Evolutionary conservation across 1,140 invertebrate species (phyloP), one percentile per base, ranked within the genome.

Genomic region (Scaptomyza graminum): DNA sequence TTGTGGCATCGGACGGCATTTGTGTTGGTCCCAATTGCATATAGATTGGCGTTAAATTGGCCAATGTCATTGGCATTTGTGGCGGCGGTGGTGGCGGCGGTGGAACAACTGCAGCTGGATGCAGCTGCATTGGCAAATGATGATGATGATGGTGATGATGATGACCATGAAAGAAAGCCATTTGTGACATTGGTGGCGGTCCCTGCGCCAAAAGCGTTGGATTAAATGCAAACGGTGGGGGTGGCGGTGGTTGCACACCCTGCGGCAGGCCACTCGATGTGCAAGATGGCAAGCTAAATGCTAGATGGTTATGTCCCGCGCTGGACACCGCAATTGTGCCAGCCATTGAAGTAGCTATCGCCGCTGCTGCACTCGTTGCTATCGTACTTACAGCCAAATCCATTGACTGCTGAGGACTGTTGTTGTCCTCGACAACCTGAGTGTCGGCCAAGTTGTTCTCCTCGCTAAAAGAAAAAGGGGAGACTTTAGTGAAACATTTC

Each of bases 201-300:
- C 67, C 74, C 67, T 90, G 87, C 5, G 79, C 62, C 34, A 90
- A 80, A 7, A 93, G 72, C 31, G 92, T 90, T 0, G 92, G 88
- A 57, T 93, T 91, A 57, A 90, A 90, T 16, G 91, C 84, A 50
- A 93, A 83, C 22, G 82, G 90, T 22, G 76, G 85, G 47, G 92
- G 93, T 70, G 65, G 92, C 63, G 90, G 84, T 31, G 90, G 82
- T 12, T 84, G 80, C 8, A 85, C 76, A 25, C 76, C 28, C 22
- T 92, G 91, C 9, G 91, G 69, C 64, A 92, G 73, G 64, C 37
- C 15, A 5, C 49, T 91, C 87, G n/a, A 16, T 0, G 60, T 18
- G 5, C 60, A 49, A n/a, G n/a, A n/a, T 70, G 93, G 22, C 90
- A 92, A 44, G 8, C 76, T 75, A 63, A 79, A 83, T 6, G 79